Evolutionary conservation across 2,113 vertebrate genomes (phyloP), one percentile per base, ranked within the genome.

Genomic region (Cheirogaleus medius): DNA sequence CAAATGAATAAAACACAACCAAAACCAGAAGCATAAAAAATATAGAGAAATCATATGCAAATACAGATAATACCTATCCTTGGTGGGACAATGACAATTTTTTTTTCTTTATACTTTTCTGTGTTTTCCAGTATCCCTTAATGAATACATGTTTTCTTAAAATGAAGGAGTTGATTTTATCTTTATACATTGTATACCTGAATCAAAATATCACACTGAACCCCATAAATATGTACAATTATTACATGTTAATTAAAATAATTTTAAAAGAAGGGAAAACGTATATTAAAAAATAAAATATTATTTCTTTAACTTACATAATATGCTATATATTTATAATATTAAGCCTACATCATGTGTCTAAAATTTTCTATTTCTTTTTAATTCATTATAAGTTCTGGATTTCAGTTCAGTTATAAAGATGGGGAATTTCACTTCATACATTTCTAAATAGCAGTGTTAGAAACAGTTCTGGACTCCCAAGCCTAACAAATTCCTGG

Each of bases 331-430:
- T 56, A 21, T 74, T 87, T 90, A 34, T 91, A 90, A 78, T 34
- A 73, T 68, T 81, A 76, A 74, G 63, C 7, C 25, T 76, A 86
- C 29, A 77, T 83, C 73, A 44, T 71, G 71, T 74, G 9, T 89
- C 14, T 39, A 83, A 87, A 78, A 77, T 66, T 44, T 49, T 15
- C 8, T 74, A 56, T 60, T 92, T 77, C 44, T 37, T 94, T 97
- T 93, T 56, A 91, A 64, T 76, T 95, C 6, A 76, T 87, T 82
- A 27, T 12, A 77, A 77, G 42, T 77, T 76, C 21, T 64, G 29
- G 29, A 69, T 96, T 95, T 91, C 37, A 82, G 37, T 71, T 93
- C n/a, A 81, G 6, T 82, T 88, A 69, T 76, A 89, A 93, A 84
- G 39, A 71, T 84, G 58, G 37, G 23, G 54, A 87, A 49, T 92